Conservation (phyloP, 2,113 vertebrate genomes). For the Nesogale talazaci region DNA sequence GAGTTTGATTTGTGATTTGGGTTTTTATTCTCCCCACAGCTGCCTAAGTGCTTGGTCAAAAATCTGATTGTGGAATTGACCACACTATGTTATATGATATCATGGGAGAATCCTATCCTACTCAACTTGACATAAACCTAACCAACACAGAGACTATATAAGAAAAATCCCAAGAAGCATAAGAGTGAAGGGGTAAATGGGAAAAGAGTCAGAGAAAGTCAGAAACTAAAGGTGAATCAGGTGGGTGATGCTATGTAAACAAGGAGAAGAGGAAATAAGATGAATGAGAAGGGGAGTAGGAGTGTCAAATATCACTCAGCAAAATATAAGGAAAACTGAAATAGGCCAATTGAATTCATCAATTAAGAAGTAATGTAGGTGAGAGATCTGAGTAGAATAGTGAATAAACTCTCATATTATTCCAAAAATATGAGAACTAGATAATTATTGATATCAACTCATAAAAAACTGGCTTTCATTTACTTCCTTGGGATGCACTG, state of each 20-base stretch:
- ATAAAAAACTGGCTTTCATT: neutral
- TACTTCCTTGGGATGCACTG: constrained; percentile 8
- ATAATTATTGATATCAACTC: neutral
- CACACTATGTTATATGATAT: too few relatives aligned
- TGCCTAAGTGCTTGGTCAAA: too few relatives aligned
- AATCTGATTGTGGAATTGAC: too few relatives aligned
- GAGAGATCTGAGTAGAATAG: neutral
- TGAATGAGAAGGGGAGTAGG: neutral
- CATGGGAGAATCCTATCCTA: too few relatives aligned
- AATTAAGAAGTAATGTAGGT: neutral
- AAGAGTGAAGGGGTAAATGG: neutral
- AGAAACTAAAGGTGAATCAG: neutral
- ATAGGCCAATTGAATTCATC: neutral
- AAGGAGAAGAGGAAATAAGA: neutral
- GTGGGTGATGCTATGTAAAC: neutral
- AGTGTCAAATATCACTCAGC: neutral
- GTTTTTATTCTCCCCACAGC: too few relatives aligned
- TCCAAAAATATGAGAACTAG: neutral
- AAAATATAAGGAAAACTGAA: neutral
- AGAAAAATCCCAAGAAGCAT: neutral
- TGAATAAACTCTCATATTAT: neutral
- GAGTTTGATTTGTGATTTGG: too few relatives aligned
- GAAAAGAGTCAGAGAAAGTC: neutral
- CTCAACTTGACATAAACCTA: too few relatives aligned
- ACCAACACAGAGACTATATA: neutral